Percentiles rank a stretch among this genome's conserved stretches.
These are phyloP conservation scores for Amblyopsis rosae DNA, from an alignment of 2,113 vertebrate species.

Conservation along the genomic window DNA sequence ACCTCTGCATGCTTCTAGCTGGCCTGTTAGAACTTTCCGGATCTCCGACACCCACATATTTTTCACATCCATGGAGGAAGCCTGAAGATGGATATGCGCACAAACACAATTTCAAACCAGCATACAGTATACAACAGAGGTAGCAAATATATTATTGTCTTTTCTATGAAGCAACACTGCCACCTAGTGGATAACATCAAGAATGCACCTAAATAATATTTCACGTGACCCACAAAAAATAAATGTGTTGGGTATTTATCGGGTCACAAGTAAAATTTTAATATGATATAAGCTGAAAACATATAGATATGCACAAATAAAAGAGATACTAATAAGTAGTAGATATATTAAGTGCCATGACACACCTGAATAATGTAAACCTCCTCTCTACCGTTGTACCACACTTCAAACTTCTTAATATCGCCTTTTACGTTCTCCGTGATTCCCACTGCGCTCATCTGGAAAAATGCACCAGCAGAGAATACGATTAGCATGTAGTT, in stretches of 20 bases:
- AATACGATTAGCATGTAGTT: no score
- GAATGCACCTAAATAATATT: background rate
- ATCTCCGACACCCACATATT: slow-evolving; percentile 95
- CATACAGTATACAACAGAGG: slow-evolving; percentile 5
- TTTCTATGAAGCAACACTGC: slow-evolving; percentile 56
- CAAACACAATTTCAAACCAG: slow-evolving; percentile 16
- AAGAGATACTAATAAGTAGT: no score
- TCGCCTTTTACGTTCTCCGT: slow-evolving; percentile 93
- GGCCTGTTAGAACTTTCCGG: slow-evolving; percentile 89
- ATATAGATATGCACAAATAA: no score
- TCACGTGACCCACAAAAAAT: background rate
- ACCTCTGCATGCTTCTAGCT: slow-evolving; percentile 91
- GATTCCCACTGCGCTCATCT: slow-evolving; percentile 93
- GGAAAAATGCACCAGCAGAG: slow-evolving; percentile 44
- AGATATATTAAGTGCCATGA: background rate
- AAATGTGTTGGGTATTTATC: background rate
- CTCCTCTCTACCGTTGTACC: slow-evolving; percentile 91
- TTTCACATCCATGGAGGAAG: slow-evolving; percentile 91
- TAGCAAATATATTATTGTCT: background rate
- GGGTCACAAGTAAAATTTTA: no score
- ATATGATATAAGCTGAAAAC: no score
- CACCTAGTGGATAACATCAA: slow-evolving; percentile 42
- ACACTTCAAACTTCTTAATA: slow-evolving; percentile 94
- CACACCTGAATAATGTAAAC: slow-evolving; percentile 95
- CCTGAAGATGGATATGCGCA: slow-evolving; percentile 72